Evolutionary conservation across 1,140 invertebrate genomes (phyloP).

Genomic region (Cyclina sinensis): DNA sequence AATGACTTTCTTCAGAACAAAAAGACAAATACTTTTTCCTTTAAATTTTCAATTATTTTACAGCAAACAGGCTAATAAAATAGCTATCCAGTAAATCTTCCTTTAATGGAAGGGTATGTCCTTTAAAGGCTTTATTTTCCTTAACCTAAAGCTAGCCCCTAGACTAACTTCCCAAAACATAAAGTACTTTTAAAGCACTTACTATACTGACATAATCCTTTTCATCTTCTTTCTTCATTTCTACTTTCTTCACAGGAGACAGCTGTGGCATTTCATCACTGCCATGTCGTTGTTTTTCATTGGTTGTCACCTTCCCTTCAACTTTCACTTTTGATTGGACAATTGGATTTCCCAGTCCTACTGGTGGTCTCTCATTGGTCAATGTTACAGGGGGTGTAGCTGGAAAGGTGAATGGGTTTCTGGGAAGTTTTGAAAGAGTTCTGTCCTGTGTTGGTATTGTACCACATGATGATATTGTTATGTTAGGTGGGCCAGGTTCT

Average conservation of each 20-base stretch:
- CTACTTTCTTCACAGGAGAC: conserved; percentile 44
- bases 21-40: no score
- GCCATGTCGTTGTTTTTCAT: conserved; percentile 57
- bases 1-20: no score
- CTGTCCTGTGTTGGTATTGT: conserved; percentile 59
- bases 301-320: conserved; percentile 14
- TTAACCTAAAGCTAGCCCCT: no score
- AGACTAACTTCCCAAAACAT: no score
- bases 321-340: conserved; percentile 53
- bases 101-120: no score
- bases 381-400: conserved; percentile 62
- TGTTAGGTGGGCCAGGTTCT: conserved; percentile 53
- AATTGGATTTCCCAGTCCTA: not conserved
- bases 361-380: conserved; percentile 52
- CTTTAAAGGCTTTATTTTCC: no score
- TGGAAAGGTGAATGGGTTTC: conserved; percentile 67
- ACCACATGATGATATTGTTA: conserved; percentile 46
- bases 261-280: conserved; percentile 66
- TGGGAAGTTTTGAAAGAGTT: conserved; percentile 47
- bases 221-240: conserved; percentile 42
- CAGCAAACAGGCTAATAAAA: no score
- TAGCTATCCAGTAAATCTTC: no score
- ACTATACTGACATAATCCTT: conserved; percentile 48
- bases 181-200: conserved; percentile 37
- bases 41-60: no score